Evolutionary conservation across 2,113 vertebrate genomes (phyloP), one percentile per base, ranked within the genome.

Genomic region (Hylia prasina): DNA sequence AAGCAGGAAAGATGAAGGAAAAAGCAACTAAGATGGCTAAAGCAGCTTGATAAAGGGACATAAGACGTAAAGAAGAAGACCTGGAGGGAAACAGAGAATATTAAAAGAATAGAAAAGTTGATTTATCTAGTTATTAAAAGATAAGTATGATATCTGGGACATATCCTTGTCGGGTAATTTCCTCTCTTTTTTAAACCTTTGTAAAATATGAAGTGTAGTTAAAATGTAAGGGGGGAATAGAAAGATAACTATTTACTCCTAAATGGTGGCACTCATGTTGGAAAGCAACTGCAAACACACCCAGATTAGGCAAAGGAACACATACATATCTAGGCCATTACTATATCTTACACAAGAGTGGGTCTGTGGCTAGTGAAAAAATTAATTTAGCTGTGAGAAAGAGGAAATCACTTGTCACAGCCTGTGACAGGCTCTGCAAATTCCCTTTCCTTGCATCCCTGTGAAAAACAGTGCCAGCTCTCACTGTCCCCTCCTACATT

Each of bases 91-190:
- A 95, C 50, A 33, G 58, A 92, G 75, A 92, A 75, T 82, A 93
- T 94, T 89, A 92, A 87, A 92, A 93, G 89, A 93, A 92, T 40
- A 76, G 60, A 88, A 87, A 90, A 93, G 61, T 89, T 86, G 90
- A 87, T 89, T 92, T 95, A 90, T 91, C 90, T 90, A 60, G 91
- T 95, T 92, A 95, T 95, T 96, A 96, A 96, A 96, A 94, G 89
- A 94, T 94, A 96, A 95, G 81, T 93, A 66, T 71, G 91, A 42
- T 96, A 94, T 94, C 90, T 96, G 94, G 92, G 91, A 92, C 78
- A 94, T 54, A 93, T 83, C 82, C 80, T 75, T 72, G 91, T 88
- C 0, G 1, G 90, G 72, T 60, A 86, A 94, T 93, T 93, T 94
- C 93, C 82, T 81, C 83, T 86, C 88, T 94, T 94, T 91, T 94